Evolutionary conservation across 2,113 vertebrate species (phyloP), one percentile per base, ranked within the genome.

Genomic region (Mesoclemmys tuberculata): DNA sequence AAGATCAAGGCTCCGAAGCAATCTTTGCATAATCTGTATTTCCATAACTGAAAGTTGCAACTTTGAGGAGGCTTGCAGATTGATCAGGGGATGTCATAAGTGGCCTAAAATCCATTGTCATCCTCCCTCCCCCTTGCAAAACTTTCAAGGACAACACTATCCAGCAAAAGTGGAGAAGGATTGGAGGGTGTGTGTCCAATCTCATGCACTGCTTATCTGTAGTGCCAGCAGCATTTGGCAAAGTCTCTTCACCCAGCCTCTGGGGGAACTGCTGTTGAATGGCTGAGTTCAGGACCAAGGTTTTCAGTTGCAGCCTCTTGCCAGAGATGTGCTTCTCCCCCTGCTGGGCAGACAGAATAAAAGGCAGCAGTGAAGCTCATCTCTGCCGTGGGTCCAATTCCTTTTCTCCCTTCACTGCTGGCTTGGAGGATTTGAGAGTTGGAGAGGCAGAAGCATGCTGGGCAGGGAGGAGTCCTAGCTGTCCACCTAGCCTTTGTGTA

Each of bases 171-270:
- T 83, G 61, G 1, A 13, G 27, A 31, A 29, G 81, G 80, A 55
- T 8, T 11, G 35, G 3, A 2, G 19, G 12, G 38, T 22, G 0
- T 0, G 27, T 49, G 31, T n/a, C 0, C 0, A 31, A 55, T 89
- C 16, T 46, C 46, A 55, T 4, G n/a, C 24, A 8, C 44, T 49
- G 26, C 10, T 75, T 56, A 80, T n/a, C 18, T 29, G 26, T 26
- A 56, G 38, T 27, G 31, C 29, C 0, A 29, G 55, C 55, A 29
- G 27, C 56, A 61, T 10, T 61, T 35, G 31, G 61, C 61, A 64
- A 10, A 11, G 38, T 74, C n/a, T 22, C 22, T 21, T 74, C 10
- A 24, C 38, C 5, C 68, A 41, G 18, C 38, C 38, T 19, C 68
- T 71, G n/a, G 1, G 21, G 35, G 46, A 58, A 44, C 7, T 18